A percentile compares a stretch with the other conserved stretches of the same genome.
phyloP scores from a whole-genome alignment of 2,797 vertebrate genomes.

The Sylvilagus floridanus region DNA sequence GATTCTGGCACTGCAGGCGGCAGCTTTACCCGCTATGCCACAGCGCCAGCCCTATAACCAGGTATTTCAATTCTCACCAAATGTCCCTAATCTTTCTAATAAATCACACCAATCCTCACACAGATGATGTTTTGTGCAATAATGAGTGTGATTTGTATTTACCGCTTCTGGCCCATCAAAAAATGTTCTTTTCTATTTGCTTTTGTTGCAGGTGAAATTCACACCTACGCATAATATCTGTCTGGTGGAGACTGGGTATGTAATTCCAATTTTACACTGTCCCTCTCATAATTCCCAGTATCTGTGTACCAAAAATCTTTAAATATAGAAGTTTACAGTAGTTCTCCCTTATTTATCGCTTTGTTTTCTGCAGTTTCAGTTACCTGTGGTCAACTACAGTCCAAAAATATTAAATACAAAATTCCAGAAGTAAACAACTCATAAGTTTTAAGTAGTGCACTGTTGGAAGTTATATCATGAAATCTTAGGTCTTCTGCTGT shows the following conservation, averaged over 20 bases:
- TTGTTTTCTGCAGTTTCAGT: not conserved
- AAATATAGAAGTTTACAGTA: not conserved
- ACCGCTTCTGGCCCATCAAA: not conserved
- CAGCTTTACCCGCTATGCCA: no score
- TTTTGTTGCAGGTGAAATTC: not conserved
- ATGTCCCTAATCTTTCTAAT: not conserved
- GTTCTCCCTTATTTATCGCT: not conserved
- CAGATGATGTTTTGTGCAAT: not conserved
- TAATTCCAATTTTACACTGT: not conserved
- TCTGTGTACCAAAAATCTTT: not conserved
- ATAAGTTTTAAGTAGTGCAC: not conserved
- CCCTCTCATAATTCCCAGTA: not conserved
- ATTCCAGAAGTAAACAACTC: not conserved
- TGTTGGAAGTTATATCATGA: not conserved
- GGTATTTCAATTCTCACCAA: not conserved
- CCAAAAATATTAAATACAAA: not conserved
- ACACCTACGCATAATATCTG: not conserved
- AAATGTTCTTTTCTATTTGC: not conserved
- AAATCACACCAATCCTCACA: not conserved
- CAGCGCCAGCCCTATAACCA: not conserved
- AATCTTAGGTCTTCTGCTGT: not conserved
- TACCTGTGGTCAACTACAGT: not conserved
- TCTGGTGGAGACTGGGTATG: not conserved
- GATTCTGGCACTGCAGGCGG: no score
- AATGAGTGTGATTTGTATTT: not conserved